These are phyloP conservation scores for Brachionus rotundiformis DNA, from an alignment of 1,140 invertebrate species.

Conservation along the genomic window DNA sequence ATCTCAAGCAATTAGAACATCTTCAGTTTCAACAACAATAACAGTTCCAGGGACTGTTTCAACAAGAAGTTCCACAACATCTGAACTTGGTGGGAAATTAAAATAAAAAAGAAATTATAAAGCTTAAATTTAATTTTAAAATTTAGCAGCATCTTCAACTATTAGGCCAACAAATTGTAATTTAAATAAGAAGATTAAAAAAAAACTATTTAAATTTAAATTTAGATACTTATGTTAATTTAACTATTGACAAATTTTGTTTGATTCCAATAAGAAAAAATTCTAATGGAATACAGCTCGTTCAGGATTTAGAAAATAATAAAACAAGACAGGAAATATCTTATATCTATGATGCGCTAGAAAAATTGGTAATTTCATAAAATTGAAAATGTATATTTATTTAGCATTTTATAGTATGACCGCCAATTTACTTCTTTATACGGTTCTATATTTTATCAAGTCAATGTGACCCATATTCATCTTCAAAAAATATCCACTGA, in stretches of 20 bases:
- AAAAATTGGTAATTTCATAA: background rate
- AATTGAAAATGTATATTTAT: background rate
- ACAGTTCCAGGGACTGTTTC: background rate
- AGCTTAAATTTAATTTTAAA: too few species aligned
- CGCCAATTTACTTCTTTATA: background rate
- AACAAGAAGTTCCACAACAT: background rate
- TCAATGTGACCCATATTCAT: background rate
- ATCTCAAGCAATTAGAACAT: background rate
- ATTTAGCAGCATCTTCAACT: too few species aligned
- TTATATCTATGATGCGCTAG: background rate
- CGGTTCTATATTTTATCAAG: background rate
- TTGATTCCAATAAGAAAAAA: background rate
- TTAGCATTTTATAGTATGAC: background rate
- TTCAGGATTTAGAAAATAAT: background rate
- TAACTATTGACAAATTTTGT: background rate
- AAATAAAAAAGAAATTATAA: too few species aligned
- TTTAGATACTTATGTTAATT: background rate
- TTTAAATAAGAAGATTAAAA: background rate
- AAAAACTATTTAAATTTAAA: background rate
- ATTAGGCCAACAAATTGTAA: background rate
- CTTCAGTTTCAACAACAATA: background rate
- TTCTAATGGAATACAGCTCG: background rate
- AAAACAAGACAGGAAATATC: background rate
- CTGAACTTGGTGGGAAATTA: too few species aligned
- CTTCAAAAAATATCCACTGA: background rate